Evolutionary conservation across 2,113 vertebrate genomes (phyloP).

Genomic region (Xerus inauris): DNA sequence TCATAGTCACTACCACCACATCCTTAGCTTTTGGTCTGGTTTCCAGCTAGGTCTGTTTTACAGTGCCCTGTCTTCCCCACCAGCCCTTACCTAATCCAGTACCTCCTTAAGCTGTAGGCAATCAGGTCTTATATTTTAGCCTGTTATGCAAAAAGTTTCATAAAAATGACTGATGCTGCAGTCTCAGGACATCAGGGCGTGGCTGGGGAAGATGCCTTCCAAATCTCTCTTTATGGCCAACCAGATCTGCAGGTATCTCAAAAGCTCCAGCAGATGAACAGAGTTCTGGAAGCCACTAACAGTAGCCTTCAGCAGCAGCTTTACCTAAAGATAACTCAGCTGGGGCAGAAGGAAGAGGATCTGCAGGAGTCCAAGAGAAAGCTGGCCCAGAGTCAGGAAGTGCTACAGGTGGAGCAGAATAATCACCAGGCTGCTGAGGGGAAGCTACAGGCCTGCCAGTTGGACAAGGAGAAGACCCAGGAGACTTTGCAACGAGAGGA

Average conservation of each 20-base stretch:
- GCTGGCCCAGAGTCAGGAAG: constrained; percentile 42
- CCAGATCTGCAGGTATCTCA: constrained; percentile 76
- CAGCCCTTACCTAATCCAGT: neutral
- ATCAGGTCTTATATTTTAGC: neutral
- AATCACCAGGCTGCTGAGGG: neutral
- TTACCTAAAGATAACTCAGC: neutral
- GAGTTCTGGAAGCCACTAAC: constrained; percentile 58
- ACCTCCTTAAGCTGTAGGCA: neutral
- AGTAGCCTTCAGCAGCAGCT: constrained; percentile 58
- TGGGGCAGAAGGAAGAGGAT: constrained; percentile 12
- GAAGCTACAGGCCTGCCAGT: constrained; percentile 45
- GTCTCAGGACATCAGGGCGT: neutral
- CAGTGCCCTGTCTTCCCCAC: neutral
- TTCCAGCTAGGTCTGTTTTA: neutral
- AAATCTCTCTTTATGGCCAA: constrained; percentile 7
- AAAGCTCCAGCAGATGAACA: constrained; percentile 55
- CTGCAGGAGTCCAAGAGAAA: neutral
- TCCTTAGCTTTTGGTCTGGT: neutral
- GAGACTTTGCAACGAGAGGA: neutral
- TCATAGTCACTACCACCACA: neutral
- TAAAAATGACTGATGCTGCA: neutral
- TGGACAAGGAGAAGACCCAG: neutral
- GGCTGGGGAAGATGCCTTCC: neutral
- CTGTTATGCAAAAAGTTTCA: neutral
- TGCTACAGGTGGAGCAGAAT: neutral